Evolutionary conservation across 2,113 vertebrate species (phyloP).

Genomic region (Python bivittatus): DNA sequence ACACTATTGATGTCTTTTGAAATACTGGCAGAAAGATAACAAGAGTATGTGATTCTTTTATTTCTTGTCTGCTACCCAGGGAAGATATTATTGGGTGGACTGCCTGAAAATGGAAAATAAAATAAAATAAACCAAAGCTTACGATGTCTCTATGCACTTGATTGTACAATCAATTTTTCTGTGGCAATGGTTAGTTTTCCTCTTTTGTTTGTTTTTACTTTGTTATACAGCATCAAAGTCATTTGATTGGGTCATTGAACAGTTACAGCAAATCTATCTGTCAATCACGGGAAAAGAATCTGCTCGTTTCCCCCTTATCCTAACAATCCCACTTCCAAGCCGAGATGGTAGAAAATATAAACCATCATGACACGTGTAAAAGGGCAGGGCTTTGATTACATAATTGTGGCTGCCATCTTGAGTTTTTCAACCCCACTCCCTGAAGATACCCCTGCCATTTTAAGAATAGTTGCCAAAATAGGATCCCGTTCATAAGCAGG

Average conservation of each 20-base stretch:
- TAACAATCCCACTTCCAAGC: not conserved
- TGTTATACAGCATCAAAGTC: not conserved
- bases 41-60: not conserved
- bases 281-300: not conserved
- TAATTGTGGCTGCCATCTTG: not conserved
- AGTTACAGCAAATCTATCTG: not conserved
- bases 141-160: not conserved
- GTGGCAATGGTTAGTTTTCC: not conserved
- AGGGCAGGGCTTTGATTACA: not conserved
- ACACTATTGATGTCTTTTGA: not conserved
- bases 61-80: not conserved
- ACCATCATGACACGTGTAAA: not conserved
- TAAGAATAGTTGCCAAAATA: not conserved
- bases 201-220: not conserved
- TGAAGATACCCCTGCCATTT: not conserved
- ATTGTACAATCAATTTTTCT: not conserved
- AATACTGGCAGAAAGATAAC: not conserved
- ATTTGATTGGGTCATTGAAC: not conserved
- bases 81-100: not conserved
- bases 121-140: not conserved
- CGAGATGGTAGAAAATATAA: not conserved
- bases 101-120: not conserved
- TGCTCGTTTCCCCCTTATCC: not conserved
- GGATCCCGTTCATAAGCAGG: too few relatives aligned
- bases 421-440: not conserved